These are phyloP conservation scores for Melanostoma mellinum DNA, from an alignment of 2,888 invertebrate species.

Conservation along the genomic window DNA sequence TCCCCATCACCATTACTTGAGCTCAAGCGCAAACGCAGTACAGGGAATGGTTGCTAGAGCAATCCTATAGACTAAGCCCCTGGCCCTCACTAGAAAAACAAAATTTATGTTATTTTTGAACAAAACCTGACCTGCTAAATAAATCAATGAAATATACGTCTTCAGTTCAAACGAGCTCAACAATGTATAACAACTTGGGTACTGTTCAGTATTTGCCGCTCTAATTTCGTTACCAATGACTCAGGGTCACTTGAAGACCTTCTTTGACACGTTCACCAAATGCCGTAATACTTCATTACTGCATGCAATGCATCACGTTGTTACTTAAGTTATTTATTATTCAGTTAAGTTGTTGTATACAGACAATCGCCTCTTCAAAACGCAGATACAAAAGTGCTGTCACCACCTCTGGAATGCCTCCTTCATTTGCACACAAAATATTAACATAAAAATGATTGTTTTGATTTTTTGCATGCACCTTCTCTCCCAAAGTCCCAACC, in stretches of 20 bases:
- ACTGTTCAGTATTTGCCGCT: background rate
- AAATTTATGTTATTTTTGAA: too few relatives aligned
- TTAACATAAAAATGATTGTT: conserved; percentile 36
- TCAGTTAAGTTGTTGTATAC: background rate
- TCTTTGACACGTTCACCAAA: background rate
- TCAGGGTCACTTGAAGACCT: conserved; percentile 24
- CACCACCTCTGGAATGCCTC: conserved; percentile 7
- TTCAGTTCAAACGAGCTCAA: background rate
- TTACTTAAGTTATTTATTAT: conserved; percentile 14
- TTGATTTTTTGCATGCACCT: conserved; percentile 27
- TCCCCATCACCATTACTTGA: too few relatives aligned
- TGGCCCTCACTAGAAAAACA: too few relatives aligned
- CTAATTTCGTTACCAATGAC: background rate
- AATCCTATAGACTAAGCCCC: too few relatives aligned
- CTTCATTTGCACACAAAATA: conserved; percentile 10
- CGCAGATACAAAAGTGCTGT: background rate
- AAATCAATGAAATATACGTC: too few relatives aligned
- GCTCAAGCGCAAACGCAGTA: too few relatives aligned
- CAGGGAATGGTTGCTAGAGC: too few relatives aligned
- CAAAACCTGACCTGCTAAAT: too few relatives aligned
- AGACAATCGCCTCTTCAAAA: background rate
- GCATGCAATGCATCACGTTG: conserved; percentile 16
- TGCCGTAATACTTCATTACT: background rate
- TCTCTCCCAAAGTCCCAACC: background rate
- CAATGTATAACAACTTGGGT: conserved; percentile 4